A percentile compares a stretch with the other conserved stretches of the same genome.
Conservation (phyloP, 2,797 vertebrate genomes). For the Notolepis coatsorum region DNA sequence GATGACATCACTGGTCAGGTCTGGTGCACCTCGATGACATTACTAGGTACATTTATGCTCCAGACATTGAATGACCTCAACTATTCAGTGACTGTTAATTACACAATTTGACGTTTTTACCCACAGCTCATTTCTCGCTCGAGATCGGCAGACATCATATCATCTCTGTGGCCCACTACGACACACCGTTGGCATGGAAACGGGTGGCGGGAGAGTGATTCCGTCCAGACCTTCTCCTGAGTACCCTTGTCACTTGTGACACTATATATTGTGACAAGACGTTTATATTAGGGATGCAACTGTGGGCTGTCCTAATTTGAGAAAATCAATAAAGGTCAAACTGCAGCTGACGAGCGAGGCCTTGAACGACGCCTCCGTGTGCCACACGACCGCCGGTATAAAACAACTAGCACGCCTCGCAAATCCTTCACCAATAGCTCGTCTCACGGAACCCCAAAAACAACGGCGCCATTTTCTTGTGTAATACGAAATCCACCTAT, state of each 20-base stretch:
- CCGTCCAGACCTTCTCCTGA: slow-evolving; percentile 42
- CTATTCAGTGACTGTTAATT: neutral
- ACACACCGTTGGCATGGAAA: neutral
- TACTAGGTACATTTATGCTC: slow-evolving; percentile 1
- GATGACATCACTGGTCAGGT: slow-evolving; percentile 53
- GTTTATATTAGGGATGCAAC: too few species aligned
- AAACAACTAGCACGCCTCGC: slow-evolving; percentile 43
- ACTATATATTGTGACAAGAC: too few species aligned
- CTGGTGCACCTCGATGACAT: slow-evolving; percentile 30
- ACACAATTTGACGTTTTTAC: slow-evolving; percentile 3
- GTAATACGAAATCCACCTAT: slow-evolving; percentile 88
- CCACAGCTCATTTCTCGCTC: slow-evolving; percentile 25
- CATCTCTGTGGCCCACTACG: neutral
- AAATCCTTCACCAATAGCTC: slow-evolving; percentile 70
- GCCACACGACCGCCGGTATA: slow-evolving; percentile 57
- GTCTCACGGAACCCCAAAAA: slow-evolving; percentile 72
- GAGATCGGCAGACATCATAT: slow-evolving; percentile 54
- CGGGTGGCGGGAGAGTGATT: slow-evolving; percentile 34
- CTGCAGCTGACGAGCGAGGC: slow-evolving; percentile 30
- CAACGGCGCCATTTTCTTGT: slow-evolving; percentile 86
- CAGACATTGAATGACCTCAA: neutral
- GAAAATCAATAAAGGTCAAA: slow-evolving; percentile 26
- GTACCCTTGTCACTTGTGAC: slow-evolving; percentile 10
- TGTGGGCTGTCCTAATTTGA: slow-evolving; percentile 16
- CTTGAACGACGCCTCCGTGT: slow-evolving; percentile 42